Evolutionary conservation across 2,113 vertebrate genomes (phyloP), one percentile per base, ranked within the genome.

Genomic region (Hipposideros armiger): DNA sequence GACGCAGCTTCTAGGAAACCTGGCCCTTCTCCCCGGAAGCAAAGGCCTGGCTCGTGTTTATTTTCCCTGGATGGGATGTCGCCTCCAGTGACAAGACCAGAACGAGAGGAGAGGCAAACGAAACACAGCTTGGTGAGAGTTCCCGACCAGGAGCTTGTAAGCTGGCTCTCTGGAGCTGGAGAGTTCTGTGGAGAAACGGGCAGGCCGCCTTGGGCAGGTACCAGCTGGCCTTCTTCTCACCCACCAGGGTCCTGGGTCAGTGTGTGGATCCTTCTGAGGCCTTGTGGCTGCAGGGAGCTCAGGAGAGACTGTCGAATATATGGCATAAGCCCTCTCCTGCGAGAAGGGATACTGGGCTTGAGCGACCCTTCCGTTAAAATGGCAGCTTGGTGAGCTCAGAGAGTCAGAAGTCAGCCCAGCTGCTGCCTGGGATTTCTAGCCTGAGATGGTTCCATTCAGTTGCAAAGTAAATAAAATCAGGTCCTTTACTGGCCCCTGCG

Each of bases 21-120:
- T 13, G 20, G 13, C 16, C 28, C n/a, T 40, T 30, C 0, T 10
- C 4, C 10, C 1, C 0, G 0, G 10, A 16, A 40, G 1, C 50
- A 13, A 24, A 67, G 32, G 50, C 58, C 84, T 4, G 60, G 52
- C 32, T 62, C 4, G 2, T 40, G 11, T 15, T 2, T 4, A 0
- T 54, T 50, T 58, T 40, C 58, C 58, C 60, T 45, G 17, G 40
- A 56, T 7, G 36, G 58, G 50, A 54, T 2, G 26, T 6, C 30
- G 17, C 0, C 0, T 73, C 74, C 40, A 1, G 2, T 0, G 50
- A 50, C 74, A 66, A 11, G 47, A 40, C 20, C 22, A 15, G 50
- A 3, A 7, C 0, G 30, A 74, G 40, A 7, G 32, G 30, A n/a
- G 10, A 6, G 4, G n/a, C 7, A 36, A 10, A 32, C 17, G 64